Evolutionary conservation across 2,113 vertebrate species (phyloP).

Genomic region (Grammomys dolichurus): DNA sequence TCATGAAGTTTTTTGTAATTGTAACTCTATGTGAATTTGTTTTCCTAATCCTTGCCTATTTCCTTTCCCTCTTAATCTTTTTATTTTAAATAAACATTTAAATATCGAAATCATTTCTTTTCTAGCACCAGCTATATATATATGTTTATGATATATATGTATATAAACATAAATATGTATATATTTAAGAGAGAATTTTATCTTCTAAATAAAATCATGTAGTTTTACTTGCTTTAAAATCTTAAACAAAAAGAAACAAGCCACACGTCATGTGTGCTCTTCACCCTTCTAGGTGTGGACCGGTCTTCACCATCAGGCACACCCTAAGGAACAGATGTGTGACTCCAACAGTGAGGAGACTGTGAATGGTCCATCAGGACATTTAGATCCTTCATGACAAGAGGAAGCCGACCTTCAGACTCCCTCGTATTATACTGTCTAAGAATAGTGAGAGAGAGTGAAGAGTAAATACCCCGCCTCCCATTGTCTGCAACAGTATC

Average conservation of each 20-base stretch:
- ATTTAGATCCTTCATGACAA: neutral
- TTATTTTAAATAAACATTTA: slow-evolving; percentile 29
- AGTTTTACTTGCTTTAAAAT: neutral
- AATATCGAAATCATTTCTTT: slow-evolving; percentile 5
- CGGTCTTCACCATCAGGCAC: neutral
- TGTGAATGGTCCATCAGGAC: neutral
- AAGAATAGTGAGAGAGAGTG: neutral
- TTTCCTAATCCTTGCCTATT: slow-evolving; percentile 12
- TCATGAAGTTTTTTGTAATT: slow-evolving; percentile 20
- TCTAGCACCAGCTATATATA: neutral
- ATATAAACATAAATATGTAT: too few relatives aligned
- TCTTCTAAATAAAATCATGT: slow-evolving; percentile 30
- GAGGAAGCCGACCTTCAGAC: neutral
- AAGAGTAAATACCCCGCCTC: slow-evolving; percentile 40
- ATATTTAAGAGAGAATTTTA: neutral
- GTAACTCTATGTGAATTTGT: neutral
- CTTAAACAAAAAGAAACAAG: slow-evolving; percentile 7
- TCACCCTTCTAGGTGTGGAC: neutral
- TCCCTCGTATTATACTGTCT: slow-evolving; percentile 27
- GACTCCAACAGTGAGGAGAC: neutral
- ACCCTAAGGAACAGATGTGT: neutral
- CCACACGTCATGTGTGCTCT: neutral
- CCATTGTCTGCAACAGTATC: slow-evolving; percentile 8
- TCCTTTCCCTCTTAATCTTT: neutral
- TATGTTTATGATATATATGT: too few relatives aligned